Base-by-base conservation (phyloP, 2,113 vertebrate species). In the Phycodurus eques region DNA sequence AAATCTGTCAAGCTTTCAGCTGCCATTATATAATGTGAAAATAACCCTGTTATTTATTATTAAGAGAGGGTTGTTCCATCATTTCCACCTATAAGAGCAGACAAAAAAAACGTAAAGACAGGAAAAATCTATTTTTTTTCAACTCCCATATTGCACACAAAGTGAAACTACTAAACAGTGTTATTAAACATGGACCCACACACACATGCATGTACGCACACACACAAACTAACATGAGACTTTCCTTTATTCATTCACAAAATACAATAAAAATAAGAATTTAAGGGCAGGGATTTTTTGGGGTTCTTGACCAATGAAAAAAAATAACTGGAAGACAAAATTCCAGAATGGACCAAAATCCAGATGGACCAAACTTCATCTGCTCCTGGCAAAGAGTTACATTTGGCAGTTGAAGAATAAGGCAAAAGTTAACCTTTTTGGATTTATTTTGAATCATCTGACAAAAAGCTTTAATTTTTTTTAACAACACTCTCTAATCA, bases 31-130 rank as follows among this genome's bases (percentile, higher is more conserved):
- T 31, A 6, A 59, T 61, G 31, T 46, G 33, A 85, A 87, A 82
- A 74, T 65, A 84, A 86, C 68, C 80, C 77, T 81, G 83, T 80
- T 79, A 35, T 60, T 33, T 33, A 14, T 60, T 35, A 51, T 79
- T 77, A 78, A 83, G 85, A 88, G 84, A 89, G 87, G 78, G 86
- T 88, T 85, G 72, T 79, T 87, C 80, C 84, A 84, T 89, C 85
- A 72, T 84, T 15, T 69, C 72, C 12, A 19, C 80, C 76, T 79
- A 83, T 73, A 74, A 87, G 84, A 87, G 86, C 80, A 84, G 79
- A 85, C 70, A 78, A 71, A 73, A 78, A 22, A 39, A 57, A n/a
- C 31, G 11, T 20, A 3, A 71, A 80, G 76, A 71, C 56, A 56
- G 74, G 68, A 73, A 72, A 73, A 72, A 57, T 68, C 31, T 47